Evolutionary conservation across 2,113 vertebrate species (phyloP).

Genomic region (Serinus canaria): DNA sequence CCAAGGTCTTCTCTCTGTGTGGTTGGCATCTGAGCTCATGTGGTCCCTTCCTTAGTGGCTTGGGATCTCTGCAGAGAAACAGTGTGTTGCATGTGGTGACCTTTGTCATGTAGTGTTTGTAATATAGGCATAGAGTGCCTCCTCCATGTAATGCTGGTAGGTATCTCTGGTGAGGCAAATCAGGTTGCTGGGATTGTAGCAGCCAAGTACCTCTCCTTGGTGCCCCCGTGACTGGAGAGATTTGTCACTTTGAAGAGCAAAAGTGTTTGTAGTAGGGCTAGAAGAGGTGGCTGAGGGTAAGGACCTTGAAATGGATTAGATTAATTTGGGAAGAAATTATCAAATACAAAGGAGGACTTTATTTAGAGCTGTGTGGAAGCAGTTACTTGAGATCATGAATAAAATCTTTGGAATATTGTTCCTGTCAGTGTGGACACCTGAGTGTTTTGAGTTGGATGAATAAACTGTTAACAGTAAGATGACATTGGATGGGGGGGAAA

Average conservation of each 20-base stretch:
- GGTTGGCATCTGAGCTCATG: fast-evolving
- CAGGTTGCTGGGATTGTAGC: fast-evolving
- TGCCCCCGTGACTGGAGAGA: not conserved
- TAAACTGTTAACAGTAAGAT: not conserved
- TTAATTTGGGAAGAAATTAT: not conserved
- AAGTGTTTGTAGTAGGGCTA: not conserved
- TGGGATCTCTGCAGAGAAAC: not conserved
- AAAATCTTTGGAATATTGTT: not conserved
- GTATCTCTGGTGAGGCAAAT: not conserved
- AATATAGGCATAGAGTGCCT: fast-evolving
- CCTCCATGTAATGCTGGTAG: not conserved
- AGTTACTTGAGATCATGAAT: not conserved
- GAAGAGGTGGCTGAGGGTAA: not conserved
- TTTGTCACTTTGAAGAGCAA: not conserved
- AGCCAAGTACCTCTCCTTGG: not conserved
- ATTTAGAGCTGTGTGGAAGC: not conserved
- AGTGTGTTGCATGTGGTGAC: fast-evolving
- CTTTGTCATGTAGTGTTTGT: not conserved
- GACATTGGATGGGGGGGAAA: not conserved
- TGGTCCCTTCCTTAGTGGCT: not conserved
- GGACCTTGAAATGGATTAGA: not conserved
- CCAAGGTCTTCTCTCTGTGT: not conserved
- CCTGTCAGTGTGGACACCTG: not conserved
- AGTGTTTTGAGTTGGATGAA: not conserved
- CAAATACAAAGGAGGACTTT: not conserved